Conservation (phyloP, 2,113 vertebrate species). For the Stegastes partitus region DNA sequence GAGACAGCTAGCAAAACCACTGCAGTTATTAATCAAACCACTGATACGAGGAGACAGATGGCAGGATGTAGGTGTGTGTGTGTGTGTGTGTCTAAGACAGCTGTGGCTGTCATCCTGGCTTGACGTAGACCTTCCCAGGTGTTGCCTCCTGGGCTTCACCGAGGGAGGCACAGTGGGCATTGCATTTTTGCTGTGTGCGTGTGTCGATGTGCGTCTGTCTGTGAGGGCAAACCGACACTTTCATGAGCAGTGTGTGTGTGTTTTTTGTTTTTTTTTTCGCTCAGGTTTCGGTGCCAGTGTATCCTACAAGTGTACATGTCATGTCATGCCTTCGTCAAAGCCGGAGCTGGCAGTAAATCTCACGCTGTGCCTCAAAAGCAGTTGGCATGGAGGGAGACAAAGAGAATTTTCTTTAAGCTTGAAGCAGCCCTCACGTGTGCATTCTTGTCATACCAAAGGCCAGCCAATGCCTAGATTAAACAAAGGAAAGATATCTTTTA, state of each 20-base stretch:
- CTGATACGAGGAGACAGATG: constrained; percentile 61
- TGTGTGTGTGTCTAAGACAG: constrained; percentile 49
- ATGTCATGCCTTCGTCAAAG: constrained; percentile 61
- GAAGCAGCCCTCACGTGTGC: constrained; percentile 38
- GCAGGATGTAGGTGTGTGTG: constrained; percentile 41
- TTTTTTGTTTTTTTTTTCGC: constrained; percentile 9
- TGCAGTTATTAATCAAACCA: constrained; percentile 53
- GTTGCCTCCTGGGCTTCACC: constrained; percentile 65
- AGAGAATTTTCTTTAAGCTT: constrained; percentile 41
- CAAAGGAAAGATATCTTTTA: constrained; percentile 45
- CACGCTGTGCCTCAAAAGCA: constrained; percentile 47
- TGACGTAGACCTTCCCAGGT: constrained; percentile 74
- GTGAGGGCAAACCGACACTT: constrained; percentile 27
- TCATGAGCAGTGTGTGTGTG: constrained; percentile 11
- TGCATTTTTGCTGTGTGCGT: constrained; percentile 37
- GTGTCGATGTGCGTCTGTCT: constrained; percentile 34
- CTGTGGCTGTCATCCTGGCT: constrained; percentile 59
- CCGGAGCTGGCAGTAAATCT: constrained; percentile 47
- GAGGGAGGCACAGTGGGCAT: constrained; percentile 14
- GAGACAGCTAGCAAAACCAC: constrained; percentile 62
- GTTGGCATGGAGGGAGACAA: constrained; percentile 51
- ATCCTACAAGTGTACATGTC: constrained; percentile 46
- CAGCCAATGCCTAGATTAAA: constrained; percentile 59
- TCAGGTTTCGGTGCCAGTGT: constrained; percentile 53
- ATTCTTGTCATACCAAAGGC: constrained; percentile 65